Conservation (phyloP, 1,140 invertebrate genomes). For the Brachionus angularis region DNA sequence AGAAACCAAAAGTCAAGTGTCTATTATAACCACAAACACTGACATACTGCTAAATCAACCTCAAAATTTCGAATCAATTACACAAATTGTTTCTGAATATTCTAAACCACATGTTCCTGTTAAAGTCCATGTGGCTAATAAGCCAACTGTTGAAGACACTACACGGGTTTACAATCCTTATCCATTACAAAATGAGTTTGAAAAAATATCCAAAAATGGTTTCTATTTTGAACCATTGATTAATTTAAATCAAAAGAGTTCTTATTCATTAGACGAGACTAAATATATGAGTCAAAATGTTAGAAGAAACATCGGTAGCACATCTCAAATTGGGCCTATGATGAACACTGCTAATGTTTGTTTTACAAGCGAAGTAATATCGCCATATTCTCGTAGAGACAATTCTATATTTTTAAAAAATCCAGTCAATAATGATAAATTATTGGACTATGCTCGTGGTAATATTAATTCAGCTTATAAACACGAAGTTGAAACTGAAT, state of each 20-base stretch:
- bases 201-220: conserved; percentile 27
- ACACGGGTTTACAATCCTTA: conserved; percentile 38
- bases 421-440: neutral
- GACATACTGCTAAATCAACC: neutral
- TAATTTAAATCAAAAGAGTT: too few relatives aligned
- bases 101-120: neutral
- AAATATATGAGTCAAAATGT: too few relatives aligned
- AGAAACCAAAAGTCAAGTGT: conserved; percentile 25
- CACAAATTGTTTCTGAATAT: neutral
- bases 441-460: conserved; percentile 31
- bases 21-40: neutral
- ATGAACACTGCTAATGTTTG: conserved; percentile 6
- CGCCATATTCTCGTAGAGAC: conserved; percentile 15
- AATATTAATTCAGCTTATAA: neutral
- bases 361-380: conserved; percentile 34
- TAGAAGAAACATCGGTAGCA: too few relatives aligned
- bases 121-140: conserved; percentile 24
- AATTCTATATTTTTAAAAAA: conserved; percentile 17
- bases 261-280: too few relatives aligned
- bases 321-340: neutral
- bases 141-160: conserved; percentile 23
- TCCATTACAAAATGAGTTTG: conserved; percentile 28
- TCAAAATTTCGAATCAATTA: neutral
- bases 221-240: conserved; percentile 36
- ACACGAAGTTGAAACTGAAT: conserved; percentile 15